Conservation (phyloP, 2,113 vertebrate species). For the Acanthisitta chloris region DNA sequence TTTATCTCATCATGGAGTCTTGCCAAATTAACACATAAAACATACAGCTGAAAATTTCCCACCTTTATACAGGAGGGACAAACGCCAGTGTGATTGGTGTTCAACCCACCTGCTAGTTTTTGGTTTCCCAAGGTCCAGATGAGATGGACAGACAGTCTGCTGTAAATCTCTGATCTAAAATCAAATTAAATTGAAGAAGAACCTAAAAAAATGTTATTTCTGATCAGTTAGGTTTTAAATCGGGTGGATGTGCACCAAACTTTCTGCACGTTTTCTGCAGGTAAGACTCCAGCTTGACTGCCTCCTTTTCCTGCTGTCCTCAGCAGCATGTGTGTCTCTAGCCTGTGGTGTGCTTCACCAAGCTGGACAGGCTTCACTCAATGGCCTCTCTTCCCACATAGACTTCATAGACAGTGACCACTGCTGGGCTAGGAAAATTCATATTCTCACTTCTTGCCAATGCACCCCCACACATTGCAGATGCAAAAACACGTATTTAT, state of each 20-base stretch:
- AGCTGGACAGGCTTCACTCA: neutral
- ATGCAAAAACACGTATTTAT: neutral
- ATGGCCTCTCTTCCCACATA: neutral
- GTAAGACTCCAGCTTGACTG: neutral
- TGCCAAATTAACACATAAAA: neutral
- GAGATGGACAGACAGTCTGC: neutral
- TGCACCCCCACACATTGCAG: neutral
- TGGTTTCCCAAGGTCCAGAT: neutral
- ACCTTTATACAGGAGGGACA: neutral
- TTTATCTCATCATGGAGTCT: neutral
- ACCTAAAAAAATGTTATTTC: neutral
- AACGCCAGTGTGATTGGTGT: neutral
- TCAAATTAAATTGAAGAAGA: neutral
- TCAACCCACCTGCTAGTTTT: neutral
- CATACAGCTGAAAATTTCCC: neutral
- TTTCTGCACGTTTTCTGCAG: neutral
- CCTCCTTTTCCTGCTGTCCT: neutral
- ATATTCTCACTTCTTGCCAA: neutral
- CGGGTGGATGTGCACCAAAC: accelerated
- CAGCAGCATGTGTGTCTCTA: neutral
- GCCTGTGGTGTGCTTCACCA: neutral
- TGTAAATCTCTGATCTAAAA: neutral
- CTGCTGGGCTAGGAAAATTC: neutral
- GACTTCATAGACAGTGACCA: neutral
- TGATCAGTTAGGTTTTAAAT: neutral